Evolutionary conservation across 2,888 invertebrate genomes (phyloP), one percentile per base, ranked within the genome.

Genomic region (Zelleria hepariella): DNA sequence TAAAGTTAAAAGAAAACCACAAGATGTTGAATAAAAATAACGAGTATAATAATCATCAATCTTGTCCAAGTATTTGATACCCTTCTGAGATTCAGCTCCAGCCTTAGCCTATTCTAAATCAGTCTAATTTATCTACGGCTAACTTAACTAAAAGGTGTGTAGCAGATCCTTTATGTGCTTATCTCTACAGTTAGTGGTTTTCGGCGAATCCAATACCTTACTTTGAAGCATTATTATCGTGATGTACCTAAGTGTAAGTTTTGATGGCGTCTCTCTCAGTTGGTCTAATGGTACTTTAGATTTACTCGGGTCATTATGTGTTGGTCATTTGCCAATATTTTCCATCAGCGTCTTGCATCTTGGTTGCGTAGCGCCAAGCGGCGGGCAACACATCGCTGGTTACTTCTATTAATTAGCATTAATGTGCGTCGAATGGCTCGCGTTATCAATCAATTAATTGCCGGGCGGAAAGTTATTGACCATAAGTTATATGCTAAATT

Each of bases 81-180:
- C 23, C 32, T 70, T 65, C 62, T 60, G 67, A 73, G 66, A 74
- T 72, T 72, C 64, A 65, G 64, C 32, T 52, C 20, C 24, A 66
- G 60, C 15, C 66, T 69, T 70, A 72, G 62, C 61, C 66, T 72
- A 72, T 60, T 62, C 62, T 64, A 68, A 73, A 68, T 76, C 76
- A 77, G 76, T 78, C 77, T 74, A 77, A 70, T 64, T 65, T 64
- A 65, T 68, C 58, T 64, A 62, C 65, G 58, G 49, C 59, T 61
- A 61, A 26, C 32, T 42, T 42, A 42, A 15, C 15, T 42, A 10
- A 15, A 42, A 10, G 6, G 2, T 32, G 32, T 32, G 1, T 42
- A 42, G n/a, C n/a, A n/a, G n/a, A n/a, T n/a, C n/a, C n/a, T n/a
- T n/a, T n/a, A n/a, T n/a, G n/a, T n/a, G n/a, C 1, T 2, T 42